Percentiles rank a stretch among this genome's conserved stretches.
phyloP scores from a whole-genome alignment of 2,888 invertebrate genomes.

The Iphiclides podalirius region DNA sequence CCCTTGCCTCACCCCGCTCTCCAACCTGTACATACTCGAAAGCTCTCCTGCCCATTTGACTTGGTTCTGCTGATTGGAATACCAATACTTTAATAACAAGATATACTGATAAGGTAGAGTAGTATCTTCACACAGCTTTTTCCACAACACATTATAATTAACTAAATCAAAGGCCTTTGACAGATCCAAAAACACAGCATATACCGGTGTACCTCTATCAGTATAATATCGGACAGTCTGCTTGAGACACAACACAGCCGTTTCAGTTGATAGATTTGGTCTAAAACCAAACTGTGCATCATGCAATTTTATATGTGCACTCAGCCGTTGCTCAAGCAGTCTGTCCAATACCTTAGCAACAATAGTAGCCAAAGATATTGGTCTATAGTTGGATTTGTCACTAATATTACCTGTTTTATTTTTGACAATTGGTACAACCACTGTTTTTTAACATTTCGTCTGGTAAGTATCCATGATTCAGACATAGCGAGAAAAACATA shows the following conservation, averaged over 20 bases:
- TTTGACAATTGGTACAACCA: background rate
- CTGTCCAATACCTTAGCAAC: background rate
- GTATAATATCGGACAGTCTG: too few species aligned
- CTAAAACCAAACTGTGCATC: background rate
- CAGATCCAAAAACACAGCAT: constrained; percentile 22
- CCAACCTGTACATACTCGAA: constrained; percentile 3
- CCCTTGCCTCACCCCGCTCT: constrained; percentile 21
- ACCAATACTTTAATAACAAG: constrained; percentile 27
- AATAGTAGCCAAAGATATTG: background rate
- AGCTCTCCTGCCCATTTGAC: constrained; percentile 25
- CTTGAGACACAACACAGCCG: constrained; percentile 22
- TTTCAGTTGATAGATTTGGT: constrained; percentile 22
- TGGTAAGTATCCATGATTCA: background rate
- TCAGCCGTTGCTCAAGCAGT: background rate
- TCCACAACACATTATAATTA: constrained; percentile 24
- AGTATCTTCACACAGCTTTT: constrained; percentile 18
- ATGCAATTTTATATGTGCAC: background rate
- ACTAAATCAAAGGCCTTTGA: constrained; percentile 28
- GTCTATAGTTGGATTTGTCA: background rate
- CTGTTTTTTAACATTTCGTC: background rate
- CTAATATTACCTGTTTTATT: background rate
- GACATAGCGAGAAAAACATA: background rate
- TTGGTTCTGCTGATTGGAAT: constrained; percentile 25
- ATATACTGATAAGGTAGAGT: constrained; percentile 13
- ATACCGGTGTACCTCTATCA: constrained; percentile 25